These are phyloP conservation scores for Vidua macroura DNA, from an alignment of 2,113 vertebrate genomes.

Conservation along the genomic window DNA sequence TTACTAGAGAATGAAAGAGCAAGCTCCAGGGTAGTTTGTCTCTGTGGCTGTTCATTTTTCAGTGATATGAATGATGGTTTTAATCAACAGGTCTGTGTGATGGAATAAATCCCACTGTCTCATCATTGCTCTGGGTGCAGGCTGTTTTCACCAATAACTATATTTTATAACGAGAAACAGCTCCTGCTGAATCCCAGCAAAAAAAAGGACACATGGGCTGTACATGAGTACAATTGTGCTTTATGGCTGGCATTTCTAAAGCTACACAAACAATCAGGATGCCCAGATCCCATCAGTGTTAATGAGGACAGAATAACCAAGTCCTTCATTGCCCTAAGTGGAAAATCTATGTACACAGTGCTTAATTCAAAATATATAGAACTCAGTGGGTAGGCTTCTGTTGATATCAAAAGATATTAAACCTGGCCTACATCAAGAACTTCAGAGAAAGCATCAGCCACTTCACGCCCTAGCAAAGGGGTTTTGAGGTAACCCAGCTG, in stretches of 20 bases:
- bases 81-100: slow-evolving; percentile 27
- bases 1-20: slow-evolving; percentile 28
- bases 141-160: not conserved
- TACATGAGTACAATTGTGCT: not conserved
- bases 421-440: not conserved
- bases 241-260: not conserved
- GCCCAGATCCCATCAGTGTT: not conserved
- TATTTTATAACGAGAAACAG: not conserved
- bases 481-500: not conserved
- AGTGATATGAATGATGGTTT: slow-evolving; percentile 23
- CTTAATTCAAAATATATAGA: not conserved
- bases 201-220: not conserved
- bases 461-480: not conserved
- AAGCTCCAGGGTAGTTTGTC: slow-evolving; percentile 27
- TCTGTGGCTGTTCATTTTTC: slow-evolving; percentile 40
- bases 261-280: not conserved
- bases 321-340: not conserved
- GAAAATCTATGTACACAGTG: not conserved
- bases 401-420: not conserved
- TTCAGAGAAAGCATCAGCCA: not conserved
- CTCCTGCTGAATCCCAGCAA: not conserved
- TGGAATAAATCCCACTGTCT: slow-evolving; percentile 34
- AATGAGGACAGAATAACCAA: not conserved
- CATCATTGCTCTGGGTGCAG: not conserved
- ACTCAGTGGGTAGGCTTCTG: not conserved